Base-by-base conservation (phyloP, 2,888 invertebrate genomes). In the Tyria jacobaeae region DNA sequence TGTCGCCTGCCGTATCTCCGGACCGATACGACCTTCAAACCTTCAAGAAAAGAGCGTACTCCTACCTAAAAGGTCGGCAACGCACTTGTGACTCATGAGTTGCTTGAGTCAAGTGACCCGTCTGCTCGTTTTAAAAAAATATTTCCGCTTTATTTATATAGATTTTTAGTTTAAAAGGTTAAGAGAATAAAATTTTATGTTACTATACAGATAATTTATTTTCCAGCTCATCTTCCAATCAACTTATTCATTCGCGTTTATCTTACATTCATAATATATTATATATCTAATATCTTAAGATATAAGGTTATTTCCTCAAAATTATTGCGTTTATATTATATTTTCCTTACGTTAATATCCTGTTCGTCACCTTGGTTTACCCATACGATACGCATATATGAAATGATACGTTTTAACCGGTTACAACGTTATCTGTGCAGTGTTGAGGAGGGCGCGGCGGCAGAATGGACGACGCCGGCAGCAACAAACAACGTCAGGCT, bases 391-490 rank as follows among this genome's bases (percentile, higher is more conserved):
- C 1, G 21, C 17, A 44, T 21, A 44, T 21, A 44, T 44, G 12
- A 4, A 21, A 44, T 44, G 24, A 44, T 31, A 15, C 27, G 54
- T 55, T 24, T 44, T 21, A 44, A 44, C 44, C 21, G 12, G 12
- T 21, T 0, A 21, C 21, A 21, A 44, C 51, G 12, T 57, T 68
- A 37, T 59, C 59, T 71, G 66, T 75, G 56, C 82, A 92, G 92
- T 88, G 94, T 84, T 86, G 89, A 86, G 89, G 91, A 87, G 94
- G 89, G 89, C 86, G 89, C 89, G 92, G 94, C 90, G 95, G 94
- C 88, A 95, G 93, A 82, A 96, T 96, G 95, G 96, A 96, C 84
- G 96, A 96, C 94, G 95, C 95, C 79, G 96, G 95, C 89, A 96
- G 96, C 87, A 96, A 92, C 90, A 94, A 93, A 81, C 94, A 96